A percentile compares a stretch with the other conserved stretches of the same genome.
Evolutionary conservation across 2,797 vertebrate genomes (phyloP).

Genomic region (Darevskia nairensis): DNA sequence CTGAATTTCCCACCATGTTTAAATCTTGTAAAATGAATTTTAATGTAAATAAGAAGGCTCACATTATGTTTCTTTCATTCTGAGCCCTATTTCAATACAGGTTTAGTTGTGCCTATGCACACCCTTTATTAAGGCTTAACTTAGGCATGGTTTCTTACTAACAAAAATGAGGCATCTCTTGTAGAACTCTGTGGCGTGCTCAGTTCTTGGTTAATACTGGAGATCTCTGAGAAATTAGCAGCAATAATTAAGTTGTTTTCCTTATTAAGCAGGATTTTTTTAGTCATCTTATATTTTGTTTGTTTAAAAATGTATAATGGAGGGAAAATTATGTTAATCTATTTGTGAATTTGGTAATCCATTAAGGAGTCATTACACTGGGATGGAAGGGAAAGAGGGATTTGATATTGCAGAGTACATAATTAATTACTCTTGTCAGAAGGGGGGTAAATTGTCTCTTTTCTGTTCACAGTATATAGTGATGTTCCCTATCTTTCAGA

Average conservation of each 20-base stretch:
- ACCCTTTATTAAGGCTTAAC: conserved; percentile 34
- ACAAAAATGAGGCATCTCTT: conserved; percentile 37
- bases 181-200: neutral
- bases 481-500: conserved; percentile 29
- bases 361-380: conserved; percentile 51
- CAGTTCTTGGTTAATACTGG: conserved; percentile 46
- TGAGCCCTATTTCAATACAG: conserved; percentile 59
- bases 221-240: conserved; percentile 45
- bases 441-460: conserved; percentile 32
- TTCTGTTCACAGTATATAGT: conserved; percentile 51
- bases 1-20: conserved; percentile 76
- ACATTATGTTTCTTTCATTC: conserved; percentile 59
- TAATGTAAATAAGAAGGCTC: conserved; percentile 68
- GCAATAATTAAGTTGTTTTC: conserved; percentile 54
- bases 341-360: conserved; percentile 41
- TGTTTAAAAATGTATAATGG: conserved; percentile 39
- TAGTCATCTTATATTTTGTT: conserved; percentile 30
- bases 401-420: conserved; percentile 40
- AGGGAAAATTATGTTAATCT: conserved; percentile 56
- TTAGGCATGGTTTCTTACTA: conserved; percentile 33
- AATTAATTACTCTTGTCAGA: conserved; percentile 54
- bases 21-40: conserved; percentile 72
- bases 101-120: conserved; percentile 50
- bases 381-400: conserved; percentile 23
- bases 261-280: conserved; percentile 17